phyloP scores from a whole-genome alignment of 1,140 invertebrate genomes.

The Bombus waltoni region DNA sequence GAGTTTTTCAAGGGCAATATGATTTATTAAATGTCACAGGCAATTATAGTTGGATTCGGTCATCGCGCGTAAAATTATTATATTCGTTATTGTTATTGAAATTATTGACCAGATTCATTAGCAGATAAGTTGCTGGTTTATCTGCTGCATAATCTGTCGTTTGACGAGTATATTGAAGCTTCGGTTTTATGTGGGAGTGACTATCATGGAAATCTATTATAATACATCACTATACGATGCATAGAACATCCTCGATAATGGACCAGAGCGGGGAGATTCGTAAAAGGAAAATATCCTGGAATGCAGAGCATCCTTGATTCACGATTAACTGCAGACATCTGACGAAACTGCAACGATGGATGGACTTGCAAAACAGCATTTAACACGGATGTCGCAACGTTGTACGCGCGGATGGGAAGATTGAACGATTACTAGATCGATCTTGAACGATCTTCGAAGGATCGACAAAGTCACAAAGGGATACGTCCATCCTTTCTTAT shows the following conservation, averaged over 20 bases:
- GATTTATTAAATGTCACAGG: not conserved
- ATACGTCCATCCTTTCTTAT: conserved; percentile 5
- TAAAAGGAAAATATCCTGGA: conserved; percentile 22
- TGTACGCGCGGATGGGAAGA: conserved; percentile 6
- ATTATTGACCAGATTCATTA: not conserved
- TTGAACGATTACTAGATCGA: conserved; percentile 19
- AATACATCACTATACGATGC: not conserved
- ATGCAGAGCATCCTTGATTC: conserved; percentile 32
- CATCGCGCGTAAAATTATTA: not conserved
- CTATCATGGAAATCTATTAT: not conserved
- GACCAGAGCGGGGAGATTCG: not conserved
- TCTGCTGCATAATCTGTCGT: not conserved
- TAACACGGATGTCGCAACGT: conserved; percentile 33
- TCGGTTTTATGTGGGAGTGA: not conserved
- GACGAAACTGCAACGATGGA: conserved; percentile 34
- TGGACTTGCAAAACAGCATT: conserved; percentile 32
- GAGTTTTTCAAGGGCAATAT: conserved; percentile 6
- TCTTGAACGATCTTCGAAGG: conserved; percentile 10
- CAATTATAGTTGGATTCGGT: not conserved
- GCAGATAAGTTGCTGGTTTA: not conserved
- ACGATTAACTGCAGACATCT: conserved; percentile 13
- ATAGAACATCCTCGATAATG: not conserved
- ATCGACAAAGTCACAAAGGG: not conserved
- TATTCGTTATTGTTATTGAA: not conserved
- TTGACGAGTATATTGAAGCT: not conserved